Conservation (phyloP, 2,797 vertebrate species). For the Chaetodon trifasciatus region DNA sequence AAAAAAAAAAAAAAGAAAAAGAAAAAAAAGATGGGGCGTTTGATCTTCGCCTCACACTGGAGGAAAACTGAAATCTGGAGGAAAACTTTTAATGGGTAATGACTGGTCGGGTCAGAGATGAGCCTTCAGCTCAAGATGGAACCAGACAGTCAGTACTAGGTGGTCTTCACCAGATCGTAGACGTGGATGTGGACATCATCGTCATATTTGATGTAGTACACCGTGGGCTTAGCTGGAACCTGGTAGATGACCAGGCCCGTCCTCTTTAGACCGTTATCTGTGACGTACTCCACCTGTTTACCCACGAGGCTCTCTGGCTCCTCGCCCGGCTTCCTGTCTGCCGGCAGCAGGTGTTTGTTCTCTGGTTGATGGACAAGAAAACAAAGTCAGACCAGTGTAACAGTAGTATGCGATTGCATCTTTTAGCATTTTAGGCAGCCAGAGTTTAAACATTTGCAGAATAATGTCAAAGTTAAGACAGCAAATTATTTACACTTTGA, state of each 20-base stretch:
- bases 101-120: slow-evolving; percentile 50
- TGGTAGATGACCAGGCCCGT: slow-evolving; percentile 90
- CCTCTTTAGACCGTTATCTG: slow-evolving; percentile 89
- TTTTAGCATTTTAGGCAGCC: neutral
- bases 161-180: slow-evolving; percentile 90
- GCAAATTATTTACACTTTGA: slow-evolving; percentile 14
- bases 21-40: slow-evolving; percentile 11
- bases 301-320: slow-evolving; percentile 91
- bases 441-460: slow-evolving; percentile 9
- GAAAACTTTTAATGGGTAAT: slow-evolving; percentile 78
- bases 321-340: slow-evolving; percentile 89
- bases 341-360: slow-evolving; percentile 89
- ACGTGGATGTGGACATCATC: slow-evolving; percentile 91
- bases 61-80: slow-evolving; percentile 58
- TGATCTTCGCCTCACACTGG: slow-evolving; percentile 45
- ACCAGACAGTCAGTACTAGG: slow-evolving; percentile 80
- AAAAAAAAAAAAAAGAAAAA: slow-evolving; percentile 8
- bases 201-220: slow-evolving; percentile 91
- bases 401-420: neutral
- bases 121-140: slow-evolving; percentile 49
- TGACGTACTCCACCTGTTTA: slow-evolving; percentile 91
- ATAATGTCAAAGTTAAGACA: neutral
- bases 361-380: slow-evolving; percentile 69
- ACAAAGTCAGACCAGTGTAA: neutral
- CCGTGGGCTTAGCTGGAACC: slow-evolving; percentile 89